Base-by-base conservation (phyloP, 2,888 invertebrate species). In the Ormyrus pomaceus region DNA sequence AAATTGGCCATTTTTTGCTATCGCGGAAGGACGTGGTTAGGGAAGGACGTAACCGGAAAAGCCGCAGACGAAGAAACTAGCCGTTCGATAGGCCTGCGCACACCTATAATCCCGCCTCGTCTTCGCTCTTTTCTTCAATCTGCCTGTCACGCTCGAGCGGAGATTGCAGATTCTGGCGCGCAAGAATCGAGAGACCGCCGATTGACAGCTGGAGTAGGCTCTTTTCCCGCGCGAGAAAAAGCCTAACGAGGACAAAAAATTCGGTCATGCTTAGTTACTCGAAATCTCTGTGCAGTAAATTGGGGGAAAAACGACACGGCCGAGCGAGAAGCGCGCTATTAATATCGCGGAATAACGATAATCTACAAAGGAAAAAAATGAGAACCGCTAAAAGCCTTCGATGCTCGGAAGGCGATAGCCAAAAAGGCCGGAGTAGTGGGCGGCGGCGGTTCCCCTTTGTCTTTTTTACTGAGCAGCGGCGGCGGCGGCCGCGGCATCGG, bases 1-100 rank as follows among this genome's bases (percentile, higher is more conserved):
- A 11, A 62, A 78, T 45, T 19, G 45, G 11, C 13, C 5, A 10
- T 70, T 71, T 64, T 79, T 64, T 55, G 55, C 64, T 66, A 58
- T 66, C 51, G 61, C 69, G 79, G 75, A 79, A 79, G 79, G 79
- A 79, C 79, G 79, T 79, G 75, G 79, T 79, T 59, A 65, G 13
- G 34, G 51, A 51, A 10, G 48, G 48, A 62, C 55, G 46, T 19
- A 46, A 53, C 13, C n/a, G 55, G 50, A 61, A 68, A 61, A 62
- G 5, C 51, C 59, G 65, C 66, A 77, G 65, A 56, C 65, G n/a
- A 11, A 50, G 45, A 56, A 64, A 58, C 73, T 48, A 53, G 13
- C 19, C 56, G 48, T 19, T 55, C 66, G 51, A 50, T 56, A 48
- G 34, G 34, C 45, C 19, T 19, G 51, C 53, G 51, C 56, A 34